These are phyloP conservation scores for Bombus pyrosoma DNA, from an alignment of 1,140 invertebrate species.

Conservation along the genomic window DNA sequence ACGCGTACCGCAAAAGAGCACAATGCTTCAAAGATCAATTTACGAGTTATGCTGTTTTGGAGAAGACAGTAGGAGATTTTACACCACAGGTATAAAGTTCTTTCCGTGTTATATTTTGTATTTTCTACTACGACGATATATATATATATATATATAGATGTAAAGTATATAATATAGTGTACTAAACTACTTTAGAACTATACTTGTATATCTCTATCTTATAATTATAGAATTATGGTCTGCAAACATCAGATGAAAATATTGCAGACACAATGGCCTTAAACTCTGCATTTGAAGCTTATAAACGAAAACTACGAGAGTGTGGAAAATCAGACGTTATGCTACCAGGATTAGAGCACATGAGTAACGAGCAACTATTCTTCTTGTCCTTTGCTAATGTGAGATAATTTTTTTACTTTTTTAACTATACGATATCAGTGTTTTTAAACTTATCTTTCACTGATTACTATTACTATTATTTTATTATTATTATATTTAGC, in stretches of 20 bases:
- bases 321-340: background rate
- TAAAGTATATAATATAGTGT: too few relatives aligned
- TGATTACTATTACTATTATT: too few relatives aligned
- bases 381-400: slow-evolving; percentile 51
- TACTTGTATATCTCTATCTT: too few relatives aligned
- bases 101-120: too few relatives aligned
- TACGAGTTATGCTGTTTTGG: background rate
- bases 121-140: too few relatives aligned
- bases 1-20: background rate
- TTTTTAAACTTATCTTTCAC: too few relatives aligned
- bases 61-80: background rate
- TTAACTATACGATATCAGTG: background rate
- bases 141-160: background rate
- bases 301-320: slow-evolving; percentile 23
- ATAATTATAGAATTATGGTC: background rate
- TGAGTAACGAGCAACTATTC: slow-evolving; percentile 49
- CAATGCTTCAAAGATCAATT: background rate
- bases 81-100: background rate
- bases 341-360: slow-evolving; percentile 30
- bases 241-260: background rate
- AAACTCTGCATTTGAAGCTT: slow-evolving; percentile 35
- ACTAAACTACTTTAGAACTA: too few relatives aligned
- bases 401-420: background rate
- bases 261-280: slow-evolving; percentile 33
- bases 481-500: background rate